Evolutionary conservation across 2,888 invertebrate genomes (phyloP), one percentile per base, ranked within the genome.

Genomic region (Diaphora mendica): DNA sequence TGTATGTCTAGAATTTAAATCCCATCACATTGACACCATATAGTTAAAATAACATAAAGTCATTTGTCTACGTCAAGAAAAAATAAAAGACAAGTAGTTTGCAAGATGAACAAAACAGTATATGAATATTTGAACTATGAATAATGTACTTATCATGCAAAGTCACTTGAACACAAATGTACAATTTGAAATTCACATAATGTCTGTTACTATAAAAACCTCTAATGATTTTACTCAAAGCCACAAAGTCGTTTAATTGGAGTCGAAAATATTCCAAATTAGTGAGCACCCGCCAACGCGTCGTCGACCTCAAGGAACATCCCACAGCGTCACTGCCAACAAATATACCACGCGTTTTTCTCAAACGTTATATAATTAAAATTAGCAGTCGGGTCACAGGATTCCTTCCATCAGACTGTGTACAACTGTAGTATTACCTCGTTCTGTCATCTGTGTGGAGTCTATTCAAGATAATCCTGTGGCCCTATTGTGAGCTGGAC

Each of bases 391-490:
- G 77, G 80, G 82, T 79, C 76, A 81, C 73, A 70, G 67, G 44
- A 70, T 72, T 73, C 79, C 75, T 78, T 79, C 72, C 76, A 78
- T 77, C 82, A 77, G 74, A 62, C 75, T 78, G 76, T 77, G 77
- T 81, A 77, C 66, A 75, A 70, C 72, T 59, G 80, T 64, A 75
- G 77, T 64, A 76, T 79, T 82, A 84, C 74, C 77, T 75, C 70
- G 55, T 26, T 26, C 62, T 33, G n/a, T 69, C 72, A 70, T 64
- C 72, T 76, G 70, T 73, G 75, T 75, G 80, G 68, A 71, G 81
- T 81, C 83, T 80, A 86, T 84, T 82, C 80, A 76, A 39, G 72
- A 78, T 79, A 82, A 82, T 86, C 79, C 83, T 73, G 73, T 70
- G 65, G 75, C 62, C 77, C 86, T 79, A 86, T 86, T 86, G 86